A percentile compares a stretch with the other conserved stretches of the same genome.
phyloP scores from a whole-genome alignment of 1,140 invertebrate genomes.

The Cydia pomonella region DNA sequence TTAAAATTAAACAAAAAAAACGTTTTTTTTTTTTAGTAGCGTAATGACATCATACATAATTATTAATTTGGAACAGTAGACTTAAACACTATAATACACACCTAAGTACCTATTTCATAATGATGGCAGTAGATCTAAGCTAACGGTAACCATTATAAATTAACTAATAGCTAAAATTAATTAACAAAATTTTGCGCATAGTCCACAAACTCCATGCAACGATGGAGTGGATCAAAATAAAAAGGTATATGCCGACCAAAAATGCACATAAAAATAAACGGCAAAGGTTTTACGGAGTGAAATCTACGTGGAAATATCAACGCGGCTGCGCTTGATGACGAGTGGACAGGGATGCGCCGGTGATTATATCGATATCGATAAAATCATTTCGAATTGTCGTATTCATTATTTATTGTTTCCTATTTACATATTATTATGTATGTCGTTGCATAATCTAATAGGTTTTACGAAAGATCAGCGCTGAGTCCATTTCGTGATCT shows the following conservation, averaged over 20 bases:
- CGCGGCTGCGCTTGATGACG: slow-evolving; percentile 74
- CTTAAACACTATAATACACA: no score
- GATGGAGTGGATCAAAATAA: slow-evolving; percentile 67
- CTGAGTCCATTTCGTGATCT: no score
- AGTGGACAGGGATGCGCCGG: slow-evolving; percentile 63
- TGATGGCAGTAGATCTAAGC: no score
- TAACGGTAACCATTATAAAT: background rate
- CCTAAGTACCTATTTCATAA: no score
- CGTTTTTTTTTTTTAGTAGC: no score
- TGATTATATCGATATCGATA: slow-evolving; percentile 48
- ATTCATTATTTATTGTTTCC: no score
- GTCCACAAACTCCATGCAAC: slow-evolving; percentile 47
- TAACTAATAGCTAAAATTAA: slow-evolving; percentile 22
- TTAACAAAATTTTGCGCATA: slow-evolving; percentile 1
- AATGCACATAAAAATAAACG: slow-evolving; percentile 78
- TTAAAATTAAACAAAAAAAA: no score
- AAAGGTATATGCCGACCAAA: slow-evolving; percentile 72
- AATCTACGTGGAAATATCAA: slow-evolving; percentile 79
- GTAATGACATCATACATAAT: no score
- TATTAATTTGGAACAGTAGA: no score
- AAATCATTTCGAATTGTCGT: background rate
- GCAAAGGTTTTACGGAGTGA: slow-evolving; percentile 77
- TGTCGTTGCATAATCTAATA: no score
- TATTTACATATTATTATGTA: no score
- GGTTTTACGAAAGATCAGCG: no score